Evolutionary conservation across 1,140 invertebrate species (phyloP).

Genomic region (Conus betulinus): DNA sequence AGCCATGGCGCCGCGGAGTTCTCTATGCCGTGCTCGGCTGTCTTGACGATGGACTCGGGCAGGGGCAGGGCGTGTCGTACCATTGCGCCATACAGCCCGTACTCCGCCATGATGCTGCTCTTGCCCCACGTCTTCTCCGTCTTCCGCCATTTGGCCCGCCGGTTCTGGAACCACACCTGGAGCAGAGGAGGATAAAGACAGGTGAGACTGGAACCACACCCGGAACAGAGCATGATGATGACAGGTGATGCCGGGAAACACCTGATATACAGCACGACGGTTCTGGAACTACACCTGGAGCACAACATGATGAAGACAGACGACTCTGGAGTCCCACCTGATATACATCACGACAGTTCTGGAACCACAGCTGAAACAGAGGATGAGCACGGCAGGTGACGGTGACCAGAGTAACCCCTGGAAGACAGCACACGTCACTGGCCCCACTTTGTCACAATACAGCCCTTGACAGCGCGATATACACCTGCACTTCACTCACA

Average conservation of each 20-base stretch:
- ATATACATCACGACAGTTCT: slow-evolving; percentile 85
- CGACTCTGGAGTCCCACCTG: too few species aligned
- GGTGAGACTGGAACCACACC: not conserved
- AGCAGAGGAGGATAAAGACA: not conserved
- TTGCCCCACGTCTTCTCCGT: slow-evolving; percentile 99
- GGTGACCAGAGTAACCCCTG: not conserved
- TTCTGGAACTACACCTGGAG: too few species aligned
- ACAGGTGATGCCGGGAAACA: too few species aligned
- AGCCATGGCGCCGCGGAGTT: slow-evolving; percentile 98
- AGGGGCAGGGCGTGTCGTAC: slow-evolving; percentile 97
- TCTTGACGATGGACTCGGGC: slow-evolving; percentile 98
- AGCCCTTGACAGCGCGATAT: too few species aligned
- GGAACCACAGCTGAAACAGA: slow-evolving; percentile 95
- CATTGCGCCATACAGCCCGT: slow-evolving; percentile 99
- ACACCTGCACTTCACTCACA: too few species aligned
- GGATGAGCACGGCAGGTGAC: not conserved
- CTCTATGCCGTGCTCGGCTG: slow-evolving; percentile 80
- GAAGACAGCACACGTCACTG: too few species aligned
- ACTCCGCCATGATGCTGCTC: slow-evolving; percentile 83
- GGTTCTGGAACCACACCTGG: slow-evolving; percentile 99
- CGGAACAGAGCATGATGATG: too few species aligned
- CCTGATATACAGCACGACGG: too few species aligned
- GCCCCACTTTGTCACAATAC: too few species aligned
- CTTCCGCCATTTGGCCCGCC: slow-evolving; percentile 98
- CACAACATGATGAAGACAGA: too few species aligned